Evolutionary conservation across 2,888 invertebrate genomes (phyloP).

Genomic region (Drosophila algonquin): DNA sequence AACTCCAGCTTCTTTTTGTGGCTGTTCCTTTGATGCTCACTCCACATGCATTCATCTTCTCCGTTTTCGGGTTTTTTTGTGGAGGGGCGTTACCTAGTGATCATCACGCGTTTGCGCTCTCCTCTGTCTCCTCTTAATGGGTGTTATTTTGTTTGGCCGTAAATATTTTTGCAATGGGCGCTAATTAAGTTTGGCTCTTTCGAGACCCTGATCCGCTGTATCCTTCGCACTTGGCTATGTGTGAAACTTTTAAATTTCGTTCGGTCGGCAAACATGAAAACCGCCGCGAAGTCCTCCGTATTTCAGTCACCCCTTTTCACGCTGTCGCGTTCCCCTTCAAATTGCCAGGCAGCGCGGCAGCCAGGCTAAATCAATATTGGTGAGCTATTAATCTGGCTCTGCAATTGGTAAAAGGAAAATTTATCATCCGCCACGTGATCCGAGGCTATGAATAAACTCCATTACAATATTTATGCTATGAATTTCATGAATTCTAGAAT

Average conservation of each 20-base stretch:
- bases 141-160: constrained; percentile 81
- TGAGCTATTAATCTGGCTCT: constrained; percentile 35
- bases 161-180: constrained; percentile 80
- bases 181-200: constrained; percentile 79
- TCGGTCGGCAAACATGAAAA: constrained; percentile 74
- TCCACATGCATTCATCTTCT: background rate
- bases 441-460: constrained; percentile 32
- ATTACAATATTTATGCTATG: too few relatives aligned
- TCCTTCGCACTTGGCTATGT: constrained; percentile 79
- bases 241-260: constrained; percentile 76
- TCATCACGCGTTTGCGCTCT: constrained; percentile 82
- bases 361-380: constrained; percentile 1
- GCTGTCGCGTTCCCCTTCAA: background rate
- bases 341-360: background rate
- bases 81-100: constrained; percentile 82
- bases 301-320: background rate
- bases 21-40: constrained; percentile 41
- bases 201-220: constrained; percentile 65
- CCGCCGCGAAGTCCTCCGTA: constrained; percentile 56
- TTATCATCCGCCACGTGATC: constrained; percentile 49
- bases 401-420: constrained; percentile 35
- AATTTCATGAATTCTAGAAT: too few relatives aligned
- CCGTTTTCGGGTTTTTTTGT: constrained; percentile 57
- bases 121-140: constrained; percentile 70
- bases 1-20: constrained; percentile 17